A percentile compares a stretch with the other conserved stretches of the same genome.
These are phyloP conservation scores for Nasonia giraulti DNA, from an alignment of 1,140 invertebrate genomes.

Conservation along the genomic window DNA sequence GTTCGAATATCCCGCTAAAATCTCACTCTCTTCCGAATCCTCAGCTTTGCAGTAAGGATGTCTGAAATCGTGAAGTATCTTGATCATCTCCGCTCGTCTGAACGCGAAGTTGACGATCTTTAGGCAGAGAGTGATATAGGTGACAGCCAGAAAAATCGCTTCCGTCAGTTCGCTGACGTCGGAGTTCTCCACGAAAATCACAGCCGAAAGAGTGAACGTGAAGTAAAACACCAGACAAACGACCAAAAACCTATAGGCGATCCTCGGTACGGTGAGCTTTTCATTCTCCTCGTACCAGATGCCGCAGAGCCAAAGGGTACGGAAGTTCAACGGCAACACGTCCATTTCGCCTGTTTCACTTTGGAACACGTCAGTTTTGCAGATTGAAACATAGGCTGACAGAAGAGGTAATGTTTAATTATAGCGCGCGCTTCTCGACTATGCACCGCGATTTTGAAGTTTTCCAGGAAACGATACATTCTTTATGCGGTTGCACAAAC, in stretches of 20 bases:
- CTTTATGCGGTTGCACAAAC: too few relatives aligned
- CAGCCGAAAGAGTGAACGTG: conserved; percentile 1
- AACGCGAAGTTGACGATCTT: conserved; percentile 23
- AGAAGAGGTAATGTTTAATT: too few relatives aligned
- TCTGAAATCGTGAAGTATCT: conserved; percentile 1
- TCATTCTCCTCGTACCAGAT: conserved; percentile 15
- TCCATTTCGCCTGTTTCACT: neutral
- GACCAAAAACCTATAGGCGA: neutral
- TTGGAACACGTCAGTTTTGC: too few relatives aligned
- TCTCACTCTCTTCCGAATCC: neutral
- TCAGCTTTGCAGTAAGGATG: neutral
- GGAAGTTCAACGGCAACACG: conserved; percentile 14
- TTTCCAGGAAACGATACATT: too few relatives aligned
- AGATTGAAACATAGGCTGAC: too few relatives aligned
- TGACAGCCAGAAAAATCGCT: neutral
- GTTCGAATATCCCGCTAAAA: neutral
- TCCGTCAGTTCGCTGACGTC: conserved; percentile 2
- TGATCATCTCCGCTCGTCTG: neutral
- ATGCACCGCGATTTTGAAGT: too few relatives aligned
- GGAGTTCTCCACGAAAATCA: neutral
- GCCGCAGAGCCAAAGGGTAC: neutral
- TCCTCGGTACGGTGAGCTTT: neutral
- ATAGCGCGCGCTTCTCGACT: too few relatives aligned
- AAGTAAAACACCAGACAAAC: neutral
- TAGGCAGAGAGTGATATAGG: neutral